phyloP scores from a whole-genome alignment of 2,888 invertebrate species.

The Drosophila meridionalis region DNA sequence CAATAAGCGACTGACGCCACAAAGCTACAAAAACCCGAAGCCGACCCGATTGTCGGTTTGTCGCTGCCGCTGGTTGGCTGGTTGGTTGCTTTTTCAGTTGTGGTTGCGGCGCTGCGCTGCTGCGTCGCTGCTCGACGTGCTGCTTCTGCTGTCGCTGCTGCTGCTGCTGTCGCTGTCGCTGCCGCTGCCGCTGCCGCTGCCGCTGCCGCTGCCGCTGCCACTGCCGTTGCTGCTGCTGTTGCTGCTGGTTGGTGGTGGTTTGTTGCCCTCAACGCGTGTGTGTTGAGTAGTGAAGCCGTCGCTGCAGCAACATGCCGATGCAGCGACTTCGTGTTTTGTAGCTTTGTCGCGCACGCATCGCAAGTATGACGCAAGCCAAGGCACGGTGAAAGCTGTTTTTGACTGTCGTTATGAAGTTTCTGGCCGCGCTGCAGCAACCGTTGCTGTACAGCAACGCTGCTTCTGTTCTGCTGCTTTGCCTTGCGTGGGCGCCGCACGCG shows the following conservation, averaged over 20 bases:
- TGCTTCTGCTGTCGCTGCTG: background rate
- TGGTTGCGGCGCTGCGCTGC: slow-evolving; percentile 8
- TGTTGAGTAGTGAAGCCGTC: slow-evolving; percentile 38
- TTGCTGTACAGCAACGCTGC: slow-evolving; percentile 4
- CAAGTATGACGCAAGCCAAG: slow-evolving; percentile 70
- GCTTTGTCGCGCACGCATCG: slow-evolving; percentile 66
- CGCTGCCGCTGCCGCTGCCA: slow-evolving; percentile 24
- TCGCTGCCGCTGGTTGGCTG: slow-evolving; percentile 50
- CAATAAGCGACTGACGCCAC: slow-evolving; percentile 60
- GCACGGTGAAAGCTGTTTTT: slow-evolving; percentile 73
- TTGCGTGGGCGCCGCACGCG: slow-evolving; percentile 76
- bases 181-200: slow-evolving; percentile 15
- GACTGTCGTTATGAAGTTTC: slow-evolving; percentile 47
- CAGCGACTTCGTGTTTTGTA: slow-evolving; percentile 57
- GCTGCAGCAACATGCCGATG: slow-evolving; percentile 61
- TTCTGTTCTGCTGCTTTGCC: slow-evolving; percentile 27
- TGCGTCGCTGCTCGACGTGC: slow-evolving; percentile 1
- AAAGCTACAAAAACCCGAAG: slow-evolving; percentile 62
- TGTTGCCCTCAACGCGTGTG: slow-evolving; percentile 56
- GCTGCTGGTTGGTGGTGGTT: slow-evolving; percentile 51
- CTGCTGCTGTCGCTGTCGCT: slow-evolving; percentile 22
- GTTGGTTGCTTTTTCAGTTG: slow-evolving; percentile 16
- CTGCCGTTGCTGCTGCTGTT: background rate
- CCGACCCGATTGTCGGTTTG: slow-evolving; percentile 55
- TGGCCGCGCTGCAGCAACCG: slow-evolving; percentile 31